These are phyloP conservation scores for Brachyhypopomus occidentalis DNA, from an alignment of 2,113 vertebrate genomes.

Conservation along the genomic window DNA sequence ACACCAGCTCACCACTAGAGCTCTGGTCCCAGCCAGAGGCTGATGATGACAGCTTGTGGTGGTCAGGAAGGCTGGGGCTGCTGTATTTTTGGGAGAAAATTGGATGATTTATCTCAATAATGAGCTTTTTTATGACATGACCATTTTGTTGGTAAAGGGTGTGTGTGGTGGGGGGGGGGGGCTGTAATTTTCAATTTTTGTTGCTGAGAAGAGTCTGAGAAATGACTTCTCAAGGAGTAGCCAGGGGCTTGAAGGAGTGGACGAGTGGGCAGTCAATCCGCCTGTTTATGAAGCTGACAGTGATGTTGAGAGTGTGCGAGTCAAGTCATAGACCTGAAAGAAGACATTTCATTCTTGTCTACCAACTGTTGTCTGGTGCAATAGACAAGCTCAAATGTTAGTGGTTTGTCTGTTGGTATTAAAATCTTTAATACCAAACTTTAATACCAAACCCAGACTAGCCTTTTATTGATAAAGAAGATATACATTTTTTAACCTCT, in stretches of 20 bases:
- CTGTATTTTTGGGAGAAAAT: conserved; percentile 69
- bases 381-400: neutral
- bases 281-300: conserved; percentile 12
- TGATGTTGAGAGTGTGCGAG: conserved; percentile 7
- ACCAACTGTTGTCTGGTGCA: neutral
- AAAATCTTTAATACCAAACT: too few relatives aligned
- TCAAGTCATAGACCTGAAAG: neutral
- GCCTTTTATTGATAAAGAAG: too few relatives aligned
- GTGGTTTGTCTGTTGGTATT: too few relatives aligned
- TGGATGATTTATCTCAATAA: conserved; percentile 75
- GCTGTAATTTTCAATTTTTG: conserved; percentile 19
- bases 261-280: conserved; percentile 23
- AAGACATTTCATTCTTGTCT: neutral
- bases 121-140: conserved; percentile 71
- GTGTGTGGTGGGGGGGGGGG: conserved; percentile 32
- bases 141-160: conserved; percentile 69
- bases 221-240: conserved; percentile 24
- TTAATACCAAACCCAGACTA: too few relatives aligned
- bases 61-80: conserved; percentile 53
- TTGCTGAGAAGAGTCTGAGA: conserved; percentile 22
- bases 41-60: conserved; percentile 58
- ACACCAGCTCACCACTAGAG: conserved; percentile 1
- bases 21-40: neutral
- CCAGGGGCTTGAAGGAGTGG: conserved; percentile 7
- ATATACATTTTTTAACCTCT: too few relatives aligned